Evolutionary conservation across 2,113 vertebrate genomes (phyloP).

Genomic region (Daboia siamensis): DNA sequence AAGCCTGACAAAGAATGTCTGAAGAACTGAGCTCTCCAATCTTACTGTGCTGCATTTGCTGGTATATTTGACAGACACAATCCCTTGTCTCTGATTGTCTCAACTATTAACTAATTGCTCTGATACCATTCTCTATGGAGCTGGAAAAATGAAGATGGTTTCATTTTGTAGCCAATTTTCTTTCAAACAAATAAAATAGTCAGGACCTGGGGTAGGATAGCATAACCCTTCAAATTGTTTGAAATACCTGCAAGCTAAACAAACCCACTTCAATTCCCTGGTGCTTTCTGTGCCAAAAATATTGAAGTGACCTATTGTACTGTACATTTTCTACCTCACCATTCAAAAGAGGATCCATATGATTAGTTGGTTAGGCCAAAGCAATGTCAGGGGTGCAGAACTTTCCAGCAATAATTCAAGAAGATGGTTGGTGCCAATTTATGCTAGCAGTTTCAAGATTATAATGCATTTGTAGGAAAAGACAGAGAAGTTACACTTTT

Average conservation of each 20-base stretch:
- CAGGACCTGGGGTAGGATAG: neutral
- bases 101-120: constrained; percentile 18
- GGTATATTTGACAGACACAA: neutral
- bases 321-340: fast-evolving
- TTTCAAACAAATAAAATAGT: neutral
- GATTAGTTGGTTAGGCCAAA: neutral
- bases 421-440: neutral
- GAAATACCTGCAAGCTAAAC: neutral
- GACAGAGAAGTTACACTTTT: neutral
- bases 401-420: neutral
- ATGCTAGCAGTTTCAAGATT: neutral
- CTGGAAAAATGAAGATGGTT: neutral
- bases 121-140: neutral
- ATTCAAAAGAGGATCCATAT: neutral
- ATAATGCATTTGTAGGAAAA: neutral
- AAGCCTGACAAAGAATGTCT: neutral
- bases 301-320: neutral
- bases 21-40: neutral
- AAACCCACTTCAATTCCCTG: neutral
- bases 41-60: neutral
- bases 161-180: constrained; percentile 21
- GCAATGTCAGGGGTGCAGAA: neutral
- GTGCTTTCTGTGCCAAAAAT: neutral
- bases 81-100: constrained; percentile 5
- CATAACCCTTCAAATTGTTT: constrained; percentile 6